Evolutionary conservation across 2,797 vertebrate genomes (phyloP), one percentile per base, ranked within the genome.

Genomic region (Petrocephalus sullivani): DNA sequence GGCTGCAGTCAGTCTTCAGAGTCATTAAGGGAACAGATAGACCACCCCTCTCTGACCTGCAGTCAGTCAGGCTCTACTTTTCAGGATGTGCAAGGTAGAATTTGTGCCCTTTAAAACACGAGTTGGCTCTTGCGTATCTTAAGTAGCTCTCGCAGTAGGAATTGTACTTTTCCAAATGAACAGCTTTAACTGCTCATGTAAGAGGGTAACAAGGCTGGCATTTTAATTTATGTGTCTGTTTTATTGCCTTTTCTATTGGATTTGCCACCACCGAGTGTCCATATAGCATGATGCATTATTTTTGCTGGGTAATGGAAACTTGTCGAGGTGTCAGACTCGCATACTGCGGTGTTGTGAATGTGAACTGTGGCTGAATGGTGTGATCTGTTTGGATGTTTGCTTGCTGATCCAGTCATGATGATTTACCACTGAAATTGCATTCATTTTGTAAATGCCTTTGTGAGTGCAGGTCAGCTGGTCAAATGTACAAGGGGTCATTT

Each of bases 381-480:
- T 53, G 67, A 41, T 41, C 67, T 64, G 75, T 88, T 88, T 28
- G 78, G 78, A 88, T 53, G 51, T 49, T 87, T 53, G 51, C 82
- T 87, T 88, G 3, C 87, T 88, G 75, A 82, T 21, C 49, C 37
- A 88, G 81, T 83, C 78, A 4, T 41, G 56, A 85, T 88, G 81
- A 85, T 67, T 88, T 88, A 33, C 58, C 67, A 12, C 87, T 64
- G 81, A 64, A 88, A 58, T 33, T 51, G 58, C 82, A 67, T 85
- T 87, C 86, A 87, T 64, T 87, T 87, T 64, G 86, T 51, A 87
- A 64, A 87, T 87, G 46, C 60, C 57, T 86, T 56, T 37, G 85
- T 86, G 85, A 86, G 85, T 86, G 85, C 56, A 46, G 85, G 85
- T 86, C 85, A 78, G 51, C 23, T 51, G 85, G 88, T 41, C 88